A percentile compares a stretch with the other conserved stretches of the same genome.
Conservation (phyloP, 2,113 vertebrate genomes). For the Colossoma macropomum region DNA sequence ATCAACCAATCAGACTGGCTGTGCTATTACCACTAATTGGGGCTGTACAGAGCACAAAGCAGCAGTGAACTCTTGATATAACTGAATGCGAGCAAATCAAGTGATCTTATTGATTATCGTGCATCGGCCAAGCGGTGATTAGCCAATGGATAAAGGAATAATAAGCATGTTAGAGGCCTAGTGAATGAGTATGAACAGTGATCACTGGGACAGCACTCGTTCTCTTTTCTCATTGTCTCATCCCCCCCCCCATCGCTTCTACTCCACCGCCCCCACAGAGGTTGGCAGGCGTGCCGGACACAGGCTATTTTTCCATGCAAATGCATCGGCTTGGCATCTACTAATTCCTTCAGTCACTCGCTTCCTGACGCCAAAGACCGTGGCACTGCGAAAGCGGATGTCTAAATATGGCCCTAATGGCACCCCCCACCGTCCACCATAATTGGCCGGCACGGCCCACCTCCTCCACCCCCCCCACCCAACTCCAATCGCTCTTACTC, state of each 20-base stretch:
- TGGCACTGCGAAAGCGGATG: constrained; percentile 67
- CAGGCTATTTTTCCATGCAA: constrained; percentile 63
- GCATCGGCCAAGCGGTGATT: constrained; percentile 75
- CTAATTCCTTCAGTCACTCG: constrained; percentile 73
- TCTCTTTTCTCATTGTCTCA: background rate
- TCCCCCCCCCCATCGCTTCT: constrained; percentile 28
- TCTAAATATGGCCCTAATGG: constrained; percentile 70
- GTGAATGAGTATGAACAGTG: constrained; percentile 70
- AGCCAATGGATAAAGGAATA: constrained; percentile 68
- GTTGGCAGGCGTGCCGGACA: constrained; percentile 50
- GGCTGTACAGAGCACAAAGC: constrained; percentile 2
- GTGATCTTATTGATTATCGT: constrained; percentile 66
- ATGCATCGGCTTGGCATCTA: constrained; percentile 62
- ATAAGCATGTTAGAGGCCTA: constrained; percentile 65
- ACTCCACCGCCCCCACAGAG: constrained; percentile 25
- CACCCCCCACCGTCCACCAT: constrained; percentile 12
- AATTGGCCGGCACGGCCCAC: constrained; percentile 43
- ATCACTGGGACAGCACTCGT: constrained; percentile 46
- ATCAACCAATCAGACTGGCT: background rate
- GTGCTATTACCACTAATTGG: constrained; percentile 36
- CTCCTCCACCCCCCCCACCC: constrained; percentile 41
- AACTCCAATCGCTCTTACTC: constrained; percentile 79
- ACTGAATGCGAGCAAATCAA: constrained; percentile 40
- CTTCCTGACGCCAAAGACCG: constrained; percentile 41
- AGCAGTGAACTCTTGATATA: background rate